Base-by-base conservation (phyloP, 2,888 invertebrate species). In the Morinoia aosen region DNA sequence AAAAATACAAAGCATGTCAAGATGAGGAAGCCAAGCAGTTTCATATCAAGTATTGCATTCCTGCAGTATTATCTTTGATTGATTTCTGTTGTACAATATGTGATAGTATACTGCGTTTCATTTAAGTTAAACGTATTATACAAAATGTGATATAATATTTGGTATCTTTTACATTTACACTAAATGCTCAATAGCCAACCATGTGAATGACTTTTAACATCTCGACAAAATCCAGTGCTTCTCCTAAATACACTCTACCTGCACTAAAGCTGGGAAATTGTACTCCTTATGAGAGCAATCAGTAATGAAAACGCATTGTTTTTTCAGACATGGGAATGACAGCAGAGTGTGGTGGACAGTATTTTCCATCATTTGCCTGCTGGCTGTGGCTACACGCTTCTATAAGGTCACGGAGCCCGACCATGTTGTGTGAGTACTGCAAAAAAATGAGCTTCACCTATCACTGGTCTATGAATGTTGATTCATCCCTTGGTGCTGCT, bases 371-470 rank as follows among this genome's bases (percentile, higher is more conserved):
- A 97, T 99, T 96, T 97, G 98, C 96, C 97, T 98, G 58, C 97
- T 98, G 94, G 98, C 99, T 64, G 97, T 98, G 97, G 97, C 98
- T 61, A 99, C 99, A 19, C 98, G 99, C 97, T 98, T 98, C 97
- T 98, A 99, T 97, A 99, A 98, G 98, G 98, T 99, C 90, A 98
- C 98, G 56, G 98, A 99, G 97, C 99, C 99, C 4, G 98, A 98
- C 97, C 99, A 99, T 98, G 98, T 99, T 58, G 99, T 99, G 99
- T 99, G 98, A 98, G 98, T 97, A 90, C 48, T 90, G 16, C 40
- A 11, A 90, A 4, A 4, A 8, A 16, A 33, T 76, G 19, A 76
- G 76, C 33, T 76, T 3, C 61, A 8, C 61, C 25, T 33, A 76
- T 76, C 33, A 33, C 76, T 76, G 76, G 25, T 76, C 2, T 33